A percentile compares a stretch with the other conserved stretches of the same genome.
Conservation (phyloP, 1,140 invertebrate genomes). For the Pseudachorutes palmiensis region DNA sequence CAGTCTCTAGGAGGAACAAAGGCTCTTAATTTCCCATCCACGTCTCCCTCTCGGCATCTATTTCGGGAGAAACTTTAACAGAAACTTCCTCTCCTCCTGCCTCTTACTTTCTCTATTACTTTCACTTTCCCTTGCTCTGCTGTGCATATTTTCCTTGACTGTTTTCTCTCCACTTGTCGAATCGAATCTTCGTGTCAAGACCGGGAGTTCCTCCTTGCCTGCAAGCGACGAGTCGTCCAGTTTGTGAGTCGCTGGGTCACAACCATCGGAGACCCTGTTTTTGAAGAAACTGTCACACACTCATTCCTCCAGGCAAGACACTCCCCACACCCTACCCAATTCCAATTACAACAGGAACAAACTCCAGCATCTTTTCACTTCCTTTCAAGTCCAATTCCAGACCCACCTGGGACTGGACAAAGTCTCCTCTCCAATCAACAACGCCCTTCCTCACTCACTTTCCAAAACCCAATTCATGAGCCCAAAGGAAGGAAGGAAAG, state of each 20-base stretch:
- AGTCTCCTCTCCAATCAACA: background rate
- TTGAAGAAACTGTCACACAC: conserved; percentile 61
- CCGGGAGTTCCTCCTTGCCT: conserved; percentile 61
- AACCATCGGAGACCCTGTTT: conserved; percentile 62
- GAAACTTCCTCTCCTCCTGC: background rate
- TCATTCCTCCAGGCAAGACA: conserved; percentile 58
- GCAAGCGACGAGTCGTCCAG: conserved; percentile 65
- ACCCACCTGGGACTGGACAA: too few species aligned
- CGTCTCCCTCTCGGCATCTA: background rate
- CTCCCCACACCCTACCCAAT: too few species aligned
- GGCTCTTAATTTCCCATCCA: conserved; percentile 1
- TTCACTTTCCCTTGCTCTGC: conserved; percentile 6
- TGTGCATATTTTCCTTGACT: conserved; percentile 39
- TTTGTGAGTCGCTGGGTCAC: conserved; percentile 71
- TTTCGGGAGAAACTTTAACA: background rate
- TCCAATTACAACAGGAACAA: background rate
- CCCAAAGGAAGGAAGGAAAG: too few species aligned
- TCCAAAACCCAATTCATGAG: too few species aligned
- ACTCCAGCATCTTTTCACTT: too few species aligned
- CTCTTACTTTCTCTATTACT: background rate
- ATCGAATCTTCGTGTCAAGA: conserved; percentile 55
- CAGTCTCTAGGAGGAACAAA: background rate
- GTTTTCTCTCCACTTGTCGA: conserved; percentile 46
- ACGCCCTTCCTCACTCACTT: too few species aligned
- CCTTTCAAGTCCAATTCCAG: too few species aligned